Conservation (phyloP, 2,797 vertebrate genomes). For the Mastacembelus armatus region DNA sequence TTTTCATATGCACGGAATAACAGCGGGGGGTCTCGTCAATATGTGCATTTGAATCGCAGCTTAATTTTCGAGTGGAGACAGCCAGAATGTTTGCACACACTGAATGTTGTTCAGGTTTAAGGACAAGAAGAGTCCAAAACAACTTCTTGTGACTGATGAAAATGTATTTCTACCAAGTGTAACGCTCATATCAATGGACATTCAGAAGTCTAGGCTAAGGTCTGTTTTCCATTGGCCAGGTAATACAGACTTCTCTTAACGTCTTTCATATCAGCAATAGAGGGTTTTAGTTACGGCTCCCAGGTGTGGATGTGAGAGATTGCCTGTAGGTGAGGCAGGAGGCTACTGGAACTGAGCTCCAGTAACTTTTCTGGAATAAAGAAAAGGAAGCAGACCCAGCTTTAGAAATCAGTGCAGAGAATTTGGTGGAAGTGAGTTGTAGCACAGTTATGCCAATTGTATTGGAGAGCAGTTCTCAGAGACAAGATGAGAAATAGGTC, state of each 20-base stretch:
- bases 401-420: not conserved
- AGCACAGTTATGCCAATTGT: too few relatives aligned
- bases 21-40: conserved; percentile 8
- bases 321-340: not conserved
- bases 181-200: too few relatives aligned
- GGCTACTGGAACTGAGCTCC: not conserved
- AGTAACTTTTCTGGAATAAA: not conserved
- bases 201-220: too few relatives aligned
- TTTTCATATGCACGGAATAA: not conserved
- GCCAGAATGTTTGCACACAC: not conserved
- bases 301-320: too few relatives aligned
- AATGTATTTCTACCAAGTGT: too few relatives aligned
- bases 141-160: too few relatives aligned
- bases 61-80: not conserved
- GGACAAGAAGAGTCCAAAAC: too few relatives aligned
- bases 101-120: not conserved
- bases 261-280: not conserved
- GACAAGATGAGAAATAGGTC: too few relatives aligned
- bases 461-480: too few relatives aligned
- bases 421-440: too few relatives aligned
- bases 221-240: not conserved
- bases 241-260: not conserved
- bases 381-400: too few relatives aligned
- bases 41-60: conserved; percentile 26
- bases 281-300: not conserved